Evolutionary conservation across 2,113 vertebrate genomes (phyloP).

Genomic region (Protobothrops mucrosquamatus): DNA sequence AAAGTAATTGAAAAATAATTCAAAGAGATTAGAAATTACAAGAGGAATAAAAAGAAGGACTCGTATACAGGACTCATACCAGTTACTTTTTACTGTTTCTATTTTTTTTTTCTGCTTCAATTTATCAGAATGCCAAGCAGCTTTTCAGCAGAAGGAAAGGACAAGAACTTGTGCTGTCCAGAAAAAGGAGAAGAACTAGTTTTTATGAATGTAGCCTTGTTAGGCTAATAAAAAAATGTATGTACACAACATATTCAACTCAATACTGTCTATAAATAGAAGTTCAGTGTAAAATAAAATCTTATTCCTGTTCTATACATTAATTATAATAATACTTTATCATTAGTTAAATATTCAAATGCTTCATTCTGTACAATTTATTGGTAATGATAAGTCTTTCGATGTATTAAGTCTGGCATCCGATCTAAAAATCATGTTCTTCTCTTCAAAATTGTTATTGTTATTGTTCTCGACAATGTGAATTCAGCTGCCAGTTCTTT

Average conservation of each 20-base stretch:
- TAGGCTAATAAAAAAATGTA: not conserved
- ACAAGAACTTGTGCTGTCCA: not conserved
- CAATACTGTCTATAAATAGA: not conserved
- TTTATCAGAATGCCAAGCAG: not conserved
- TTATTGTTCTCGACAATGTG: not conserved
- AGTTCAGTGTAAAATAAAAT: not conserved
- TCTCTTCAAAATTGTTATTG: not conserved
- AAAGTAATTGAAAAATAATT: constrained; percentile 3
- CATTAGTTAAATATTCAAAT: not conserved
- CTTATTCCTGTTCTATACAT: not conserved
- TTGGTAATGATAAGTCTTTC: not conserved
- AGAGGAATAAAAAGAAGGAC: constrained; percentile 8
- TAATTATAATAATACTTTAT: not conserved
- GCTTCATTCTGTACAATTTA: not conserved
- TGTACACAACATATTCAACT: not conserved
- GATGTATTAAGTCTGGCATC: not conserved
- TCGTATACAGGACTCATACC: not conserved
- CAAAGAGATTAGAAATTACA: constrained; percentile 4
- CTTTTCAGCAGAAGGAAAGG: not conserved
- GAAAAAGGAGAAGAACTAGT: not conserved
- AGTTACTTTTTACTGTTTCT: not conserved
- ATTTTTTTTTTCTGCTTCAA: not conserved
- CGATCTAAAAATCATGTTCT: not conserved
- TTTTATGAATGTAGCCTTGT: not conserved
- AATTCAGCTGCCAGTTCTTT: not conserved